Conservation (phyloP, 2,888 invertebrate genomes). For the Phortica magna region DNA sequence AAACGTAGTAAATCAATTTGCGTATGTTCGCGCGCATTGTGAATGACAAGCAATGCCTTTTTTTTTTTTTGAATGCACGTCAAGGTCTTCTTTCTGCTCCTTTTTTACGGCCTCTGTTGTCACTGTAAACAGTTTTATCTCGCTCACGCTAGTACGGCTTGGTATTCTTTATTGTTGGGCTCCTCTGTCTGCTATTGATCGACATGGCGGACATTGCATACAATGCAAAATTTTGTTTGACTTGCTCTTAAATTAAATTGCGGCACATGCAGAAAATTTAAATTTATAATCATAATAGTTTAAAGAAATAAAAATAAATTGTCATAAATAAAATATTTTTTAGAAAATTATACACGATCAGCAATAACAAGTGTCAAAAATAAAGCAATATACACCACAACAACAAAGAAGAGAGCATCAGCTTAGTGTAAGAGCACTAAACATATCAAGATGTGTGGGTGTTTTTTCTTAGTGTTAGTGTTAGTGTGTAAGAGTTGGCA, state of each 20-base stretch:
- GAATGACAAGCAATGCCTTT: neutral
- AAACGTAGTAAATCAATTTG: slow-evolving; percentile 21
- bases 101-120: neutral
- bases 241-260: neutral
- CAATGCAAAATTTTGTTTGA: neutral
- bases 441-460: too few species aligned
- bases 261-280: neutral
- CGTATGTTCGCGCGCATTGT: neutral
- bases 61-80: neutral
- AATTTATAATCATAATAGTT: neutral
- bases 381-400: too few species aligned
- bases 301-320: neutral
- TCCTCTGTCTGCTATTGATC: neutral
- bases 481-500: too few species aligned
- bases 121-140: neutral
- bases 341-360: too few species aligned
- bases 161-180: neutral
- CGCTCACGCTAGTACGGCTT: neutral
- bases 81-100: neutral
- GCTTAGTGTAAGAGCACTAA: too few species aligned
- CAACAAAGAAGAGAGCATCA: too few species aligned
- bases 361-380: too few species aligned
- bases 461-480: too few species aligned
- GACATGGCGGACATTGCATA: neutral
- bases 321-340: neutral